Conservation (phyloP, 2,113 vertebrate species). For the Caloenas nicobarica region DNA sequence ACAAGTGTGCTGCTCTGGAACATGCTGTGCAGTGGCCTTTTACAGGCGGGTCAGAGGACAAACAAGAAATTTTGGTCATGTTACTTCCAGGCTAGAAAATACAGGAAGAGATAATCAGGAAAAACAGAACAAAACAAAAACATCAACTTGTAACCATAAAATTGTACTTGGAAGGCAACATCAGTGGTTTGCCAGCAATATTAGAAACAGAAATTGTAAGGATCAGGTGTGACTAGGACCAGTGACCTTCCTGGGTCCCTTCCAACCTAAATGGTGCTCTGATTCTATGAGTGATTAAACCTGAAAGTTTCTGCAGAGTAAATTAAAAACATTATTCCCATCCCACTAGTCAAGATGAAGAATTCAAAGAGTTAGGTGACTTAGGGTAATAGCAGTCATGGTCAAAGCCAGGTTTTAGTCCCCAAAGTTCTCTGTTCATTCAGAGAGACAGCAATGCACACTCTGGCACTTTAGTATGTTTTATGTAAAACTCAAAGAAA, state of each 20-base stretch:
- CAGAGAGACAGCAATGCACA: not conserved
- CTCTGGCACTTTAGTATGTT: not conserved
- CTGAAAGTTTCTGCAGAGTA: not conserved
- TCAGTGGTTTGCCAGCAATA: not conserved
- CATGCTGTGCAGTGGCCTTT: not conserved
- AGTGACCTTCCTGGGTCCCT: not conserved
- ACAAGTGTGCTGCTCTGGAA: not conserved
- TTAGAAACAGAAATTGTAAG: not conserved
- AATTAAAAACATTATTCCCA: not conserved
- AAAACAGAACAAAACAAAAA: not conserved
- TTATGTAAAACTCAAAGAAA: not conserved
- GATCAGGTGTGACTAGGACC: not conserved
- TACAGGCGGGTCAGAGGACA: not conserved
- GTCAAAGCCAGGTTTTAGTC: not conserved
- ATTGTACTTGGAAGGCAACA: not conserved
- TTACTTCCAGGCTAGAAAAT: not conserved
- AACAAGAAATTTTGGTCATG: not conserved
- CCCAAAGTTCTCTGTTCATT: not conserved
- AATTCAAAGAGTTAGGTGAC: not conserved
- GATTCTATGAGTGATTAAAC: not conserved
- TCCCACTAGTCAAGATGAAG: not conserved
- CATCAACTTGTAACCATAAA: not conserved
- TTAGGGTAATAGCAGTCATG: not conserved
- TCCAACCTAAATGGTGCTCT: not conserved
- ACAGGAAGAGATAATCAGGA: not conserved